phyloP scores from a whole-genome alignment of 2,888 invertebrate genomes.

The Ectemnius cavifrons region DNA sequence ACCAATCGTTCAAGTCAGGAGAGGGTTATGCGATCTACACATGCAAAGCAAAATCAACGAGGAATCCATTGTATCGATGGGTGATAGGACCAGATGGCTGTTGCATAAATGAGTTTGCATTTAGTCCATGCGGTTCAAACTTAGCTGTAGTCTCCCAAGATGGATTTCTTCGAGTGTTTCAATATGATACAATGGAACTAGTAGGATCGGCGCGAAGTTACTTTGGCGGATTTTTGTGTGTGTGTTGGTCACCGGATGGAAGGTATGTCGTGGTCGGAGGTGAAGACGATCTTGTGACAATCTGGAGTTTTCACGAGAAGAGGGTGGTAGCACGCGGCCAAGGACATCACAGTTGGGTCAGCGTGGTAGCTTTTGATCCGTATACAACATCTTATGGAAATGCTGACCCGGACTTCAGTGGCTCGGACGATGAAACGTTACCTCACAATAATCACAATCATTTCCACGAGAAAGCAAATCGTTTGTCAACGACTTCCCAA shows the following conservation, averaged over 20 bases:
- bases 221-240: constrained; percentile 98
- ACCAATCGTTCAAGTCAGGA: constrained; percentile 96
- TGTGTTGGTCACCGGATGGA: constrained; percentile 98
- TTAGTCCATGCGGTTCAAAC: constrained; percentile 95
- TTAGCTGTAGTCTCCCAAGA: constrained; percentile 96
- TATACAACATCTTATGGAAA: constrained; percentile 87
- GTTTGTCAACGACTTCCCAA: constrained; percentile 70
- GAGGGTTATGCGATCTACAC: constrained; percentile 96
- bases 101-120: constrained; percentile 97
- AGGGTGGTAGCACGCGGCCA: constrained; percentile 98
- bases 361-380: constrained; percentile 96
- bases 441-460: constrained; percentile 72
- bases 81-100: constrained; percentile 89
- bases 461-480: constrained; percentile 70
- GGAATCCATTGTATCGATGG: constrained; percentile 97
- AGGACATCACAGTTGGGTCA: constrained; percentile 99
- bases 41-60: constrained; percentile 96
- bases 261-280: constrained; percentile 97
- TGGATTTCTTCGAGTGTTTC: constrained; percentile 96
- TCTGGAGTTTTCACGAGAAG: constrained; percentile 96
- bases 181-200: constrained; percentile 98
- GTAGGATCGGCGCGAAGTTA: constrained; percentile 96
- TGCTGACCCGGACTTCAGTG: constrained; percentile 79
- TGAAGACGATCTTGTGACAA: constrained; percentile 98
- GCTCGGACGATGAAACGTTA: constrained; percentile 79